Evolutionary conservation across 2,888 invertebrate species (phyloP), one percentile per base, ranked within the genome.

Genomic region (Nymphalis urticae): DNA sequence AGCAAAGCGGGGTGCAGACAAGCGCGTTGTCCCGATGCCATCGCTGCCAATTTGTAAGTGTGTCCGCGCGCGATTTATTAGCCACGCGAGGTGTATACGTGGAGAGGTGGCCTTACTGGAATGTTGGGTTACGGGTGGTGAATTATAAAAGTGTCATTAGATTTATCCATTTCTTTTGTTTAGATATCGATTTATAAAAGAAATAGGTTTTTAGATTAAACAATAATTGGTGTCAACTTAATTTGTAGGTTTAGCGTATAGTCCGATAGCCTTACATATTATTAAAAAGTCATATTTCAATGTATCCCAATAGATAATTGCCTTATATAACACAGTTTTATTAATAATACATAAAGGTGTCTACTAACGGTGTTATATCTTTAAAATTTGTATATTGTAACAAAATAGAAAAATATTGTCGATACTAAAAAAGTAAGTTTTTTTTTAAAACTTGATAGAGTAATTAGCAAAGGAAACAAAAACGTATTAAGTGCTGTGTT

Each of bases 11-110:
- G 88, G 77, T 74, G 80, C 79, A 82, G 84, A 85, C 84, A 83
- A 79, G 82, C 78, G 80, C 75, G 78, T 76, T 78, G 77, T 74
- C 82, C 85, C 89, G 79, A 79, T 78, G 85, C 82, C 80, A 79
- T 86, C 87, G 83, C 79, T 77, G 85, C 89, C 91, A 91, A 91
- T 91, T 91, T 91, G 91, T 90, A 86, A 88, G 84, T 84, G 84
- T 85, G 90, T 89, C 89, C 75, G 70, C 75, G 79, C 77, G 79
- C 77, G 86, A 91, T 91, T 91, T 91, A 91, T 91, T 85, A 85
- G 79, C 79, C 87, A 88, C 88, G 88, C 89, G 88, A 87, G 80
- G 76, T 60, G 54, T 64, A 62, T 74, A 71, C 69, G 76, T 79
- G 80, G 82, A 66, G 68, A 69, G 66, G 79, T 79, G 72, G 75